Base-by-base conservation (phyloP, 2,113 vertebrate species). In the Melanerpes formicivorus region DNA sequence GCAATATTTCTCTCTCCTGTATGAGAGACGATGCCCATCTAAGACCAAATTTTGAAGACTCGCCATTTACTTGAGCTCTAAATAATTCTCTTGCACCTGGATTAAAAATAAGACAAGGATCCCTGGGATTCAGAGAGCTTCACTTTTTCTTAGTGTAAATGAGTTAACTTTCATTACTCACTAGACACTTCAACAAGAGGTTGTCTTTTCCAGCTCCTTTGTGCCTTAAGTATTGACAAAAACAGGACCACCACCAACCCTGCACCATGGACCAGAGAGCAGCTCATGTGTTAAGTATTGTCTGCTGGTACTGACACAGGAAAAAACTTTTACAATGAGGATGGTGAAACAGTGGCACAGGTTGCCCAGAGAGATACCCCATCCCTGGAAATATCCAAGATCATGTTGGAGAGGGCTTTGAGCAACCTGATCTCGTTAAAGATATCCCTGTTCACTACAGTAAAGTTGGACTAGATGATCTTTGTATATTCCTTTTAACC, bases 281-380 rank as follows among this genome's bases (percentile, higher is more conserved):
- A 60, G 32, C 32, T 73, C 62, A 15, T 2, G 0, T 8, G 11
- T n/a, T 9, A 25, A 62, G 34, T 1, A 0, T 44, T 40, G 30
- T 30, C 66, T 84, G 66, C 34, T 87, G 66, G 25, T 1, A 3
- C 3, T 2, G 1, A 48, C 17, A 48, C 29, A 48, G 62, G 74
- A 59, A 59, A n/a, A 44, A 44, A 14, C 42, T 44, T 52, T 76
- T 46, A 12, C 37, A 3, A 11, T 58, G 42, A 69, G 21, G 2
- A 17, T 75, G 42, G 40, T 65, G 29, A 52, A 70, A 27, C 5
- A 44, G 5, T 4, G 21, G 42, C 18, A 44, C 18, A 30, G 40
- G 40, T 30, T 66, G 40, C 40, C 26, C 27, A 66, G 64, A 44
- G 27, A 30, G 27, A 42, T 44, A 27, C 37, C 40, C 18, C 26